These are phyloP conservation scores for Chirona hameri DNA, from an alignment of 2,888 invertebrate genomes.

Conservation along the genomic window DNA sequence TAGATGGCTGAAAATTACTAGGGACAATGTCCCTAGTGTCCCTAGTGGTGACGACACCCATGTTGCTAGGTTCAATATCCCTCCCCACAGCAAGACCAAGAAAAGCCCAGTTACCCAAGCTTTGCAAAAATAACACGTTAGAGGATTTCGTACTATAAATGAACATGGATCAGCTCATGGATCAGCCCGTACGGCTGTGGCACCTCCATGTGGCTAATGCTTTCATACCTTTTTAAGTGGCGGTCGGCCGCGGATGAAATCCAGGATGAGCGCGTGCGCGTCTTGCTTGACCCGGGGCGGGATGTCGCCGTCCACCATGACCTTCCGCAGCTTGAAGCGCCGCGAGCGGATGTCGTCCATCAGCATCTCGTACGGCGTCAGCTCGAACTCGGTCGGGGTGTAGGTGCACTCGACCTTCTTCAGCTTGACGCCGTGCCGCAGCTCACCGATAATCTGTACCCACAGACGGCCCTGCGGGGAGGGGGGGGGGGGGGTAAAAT, in stretches of 20 bases:
- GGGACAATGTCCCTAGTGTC: no score
- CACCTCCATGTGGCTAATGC: no score
- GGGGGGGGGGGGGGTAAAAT: no score
- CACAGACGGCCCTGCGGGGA: slow-evolving; percentile 77
- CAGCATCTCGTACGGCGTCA: slow-evolving; percentile 93
- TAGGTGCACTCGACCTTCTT: slow-evolving; percentile 68
- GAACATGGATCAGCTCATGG: no score
- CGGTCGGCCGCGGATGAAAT: slow-evolving; percentile 93
- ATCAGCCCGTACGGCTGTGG: no score
- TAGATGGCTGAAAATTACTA: no score
- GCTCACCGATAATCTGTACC: slow-evolving; percentile 90
- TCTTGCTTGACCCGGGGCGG: slow-evolving; percentile 78
- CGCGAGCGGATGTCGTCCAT: slow-evolving; percentile 92
- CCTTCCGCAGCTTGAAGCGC: slow-evolving; percentile 46
- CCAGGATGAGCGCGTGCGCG: slow-evolving; percentile 90
- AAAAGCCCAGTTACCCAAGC: no score
- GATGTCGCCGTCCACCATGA: slow-evolving; percentile 75
- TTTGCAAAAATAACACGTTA: no score
- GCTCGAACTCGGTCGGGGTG: slow-evolving; percentile 66
- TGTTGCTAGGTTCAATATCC: no score
- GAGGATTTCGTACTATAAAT: no score
- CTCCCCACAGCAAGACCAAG: no score
- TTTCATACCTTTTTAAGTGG: slow-evolving; percentile 76
- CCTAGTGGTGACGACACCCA: no score
- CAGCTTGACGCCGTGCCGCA: slow-evolving; percentile 85